Base-by-base conservation (phyloP, 2,888 invertebrate genomes). In the Agrotis clavis region DNA sequence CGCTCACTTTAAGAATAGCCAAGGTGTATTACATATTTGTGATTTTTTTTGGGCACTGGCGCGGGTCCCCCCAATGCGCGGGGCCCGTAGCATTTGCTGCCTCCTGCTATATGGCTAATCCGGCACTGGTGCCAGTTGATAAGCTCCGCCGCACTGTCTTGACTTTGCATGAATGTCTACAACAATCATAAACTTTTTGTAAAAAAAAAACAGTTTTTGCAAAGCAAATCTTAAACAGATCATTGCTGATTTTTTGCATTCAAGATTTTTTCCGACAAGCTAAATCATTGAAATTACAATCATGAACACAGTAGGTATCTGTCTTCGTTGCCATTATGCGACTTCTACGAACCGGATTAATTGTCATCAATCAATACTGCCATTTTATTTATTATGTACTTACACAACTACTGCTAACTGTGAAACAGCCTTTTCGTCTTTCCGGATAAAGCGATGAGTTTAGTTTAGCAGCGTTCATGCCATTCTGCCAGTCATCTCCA, bases 401-500 rank as follows among this genome's bases (percentile, higher is more conserved):
- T 35, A 54, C 1, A 21, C 30, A 41, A 18, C 11, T 67, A 13
- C 35, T 57, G n/a, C n/a, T 59, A 35, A 67, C 53, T 65, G 65
- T 77, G 70, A 74, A 71, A 53, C 4, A 66, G 53, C 19, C 62
- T 66, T 66, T 71, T 71, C 21, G 13, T 50, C 35, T 70, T 60
- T 66, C 59, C 41, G 64, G 61, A 64, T 68, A 56, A 70, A 56
- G 59, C 21, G 16, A 45, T 51, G 35, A 61, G 45, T 66, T 71
- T 35, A n/a, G 45, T 56, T 53, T 51, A 47, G 45, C 67, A 45
- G 48, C 25, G 45, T 64, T 66, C 41, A 19, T n/a, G 19, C 30
- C 51, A 18, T n/a, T 30, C 19, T 53, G 11, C 50, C 78, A 85
- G 84, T 86, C 59, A 70, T 74, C 67, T 67, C 68, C 50, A 25